A percentile compares a stretch with the other conserved stretches of the same genome.
These are phyloP conservation scores for Drosophila nigricruria DNA, from an alignment of 2,888 invertebrate species.

Conservation along the genomic window DNA sequence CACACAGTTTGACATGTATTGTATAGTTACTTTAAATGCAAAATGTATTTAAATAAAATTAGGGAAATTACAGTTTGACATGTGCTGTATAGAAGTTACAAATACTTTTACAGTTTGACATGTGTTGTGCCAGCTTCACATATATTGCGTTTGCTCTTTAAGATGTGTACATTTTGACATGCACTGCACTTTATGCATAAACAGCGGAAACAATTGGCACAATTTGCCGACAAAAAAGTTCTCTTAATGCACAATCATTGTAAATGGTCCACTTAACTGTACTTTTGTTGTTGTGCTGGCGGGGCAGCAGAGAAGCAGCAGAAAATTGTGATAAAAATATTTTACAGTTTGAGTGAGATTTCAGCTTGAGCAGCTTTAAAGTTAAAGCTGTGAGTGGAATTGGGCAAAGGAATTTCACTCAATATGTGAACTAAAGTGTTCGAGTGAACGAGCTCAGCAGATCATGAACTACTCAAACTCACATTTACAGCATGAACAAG, in stretches of 20 bases:
- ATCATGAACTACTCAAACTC: neutral
- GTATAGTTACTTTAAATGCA: no score
- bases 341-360: constrained; percentile 2
- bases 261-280: constrained; percentile 36
- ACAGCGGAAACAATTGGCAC: constrained; percentile 12
- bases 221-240: constrained; percentile 20
- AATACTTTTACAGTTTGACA: no score
- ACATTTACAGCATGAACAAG: neutral
- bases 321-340: neutral
- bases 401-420: neutral
- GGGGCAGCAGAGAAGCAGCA: neutral
- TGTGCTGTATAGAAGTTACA: no score
- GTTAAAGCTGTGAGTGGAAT: neutral
- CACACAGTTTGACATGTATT: neutral
- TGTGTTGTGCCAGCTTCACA: neutral
- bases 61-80: neutral
- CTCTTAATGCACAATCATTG: constrained; percentile 41
- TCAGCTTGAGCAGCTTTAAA: neutral
- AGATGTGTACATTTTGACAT: constrained; percentile 3
- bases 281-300: neutral
- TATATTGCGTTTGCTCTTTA: neutral
- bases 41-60: no score
- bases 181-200: constrained; percentile 13
- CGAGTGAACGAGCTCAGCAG: neutral
- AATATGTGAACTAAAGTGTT: no score